Conservation (phyloP, 2,888 invertebrate species). For the Perdita meconis region DNA sequence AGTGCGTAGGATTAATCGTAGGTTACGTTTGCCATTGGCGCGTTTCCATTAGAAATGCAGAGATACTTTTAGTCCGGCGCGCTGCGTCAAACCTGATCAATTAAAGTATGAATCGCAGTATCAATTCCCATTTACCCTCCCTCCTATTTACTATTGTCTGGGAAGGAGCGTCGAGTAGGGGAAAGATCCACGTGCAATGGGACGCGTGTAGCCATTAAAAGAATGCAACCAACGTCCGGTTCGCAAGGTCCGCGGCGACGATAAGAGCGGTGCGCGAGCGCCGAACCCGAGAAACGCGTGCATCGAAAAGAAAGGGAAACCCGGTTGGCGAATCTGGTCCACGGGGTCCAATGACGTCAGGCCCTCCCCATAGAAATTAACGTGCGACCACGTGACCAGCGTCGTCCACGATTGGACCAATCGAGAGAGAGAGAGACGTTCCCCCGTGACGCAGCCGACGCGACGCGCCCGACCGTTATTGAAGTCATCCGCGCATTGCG, state of each 20-base stretch:
- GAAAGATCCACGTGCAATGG: conserved; percentile 49
- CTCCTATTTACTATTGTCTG: background rate
- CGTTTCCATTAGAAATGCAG: no score
- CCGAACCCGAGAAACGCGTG: conserved; percentile 54
- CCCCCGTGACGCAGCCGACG: conserved; percentile 62
- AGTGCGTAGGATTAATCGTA: no score
- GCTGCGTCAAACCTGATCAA: no score
- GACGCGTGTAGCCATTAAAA: conserved; percentile 50
- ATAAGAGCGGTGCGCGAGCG: conserved; percentile 56
- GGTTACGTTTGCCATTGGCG: no score
- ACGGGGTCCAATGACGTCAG: conserved; percentile 68
- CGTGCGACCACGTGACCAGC: conserved; percentile 64
- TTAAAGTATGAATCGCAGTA: background rate
- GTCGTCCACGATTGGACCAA: conserved; percentile 65
- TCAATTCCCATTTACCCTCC: background rate
- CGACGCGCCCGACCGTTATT: conserved; percentile 61
- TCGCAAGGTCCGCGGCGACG: conserved; percentile 55
- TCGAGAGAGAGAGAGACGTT: conserved; percentile 53
- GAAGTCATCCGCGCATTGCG: conserved; percentile 66
- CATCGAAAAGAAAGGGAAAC: conserved; percentile 68
- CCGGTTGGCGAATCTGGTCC: conserved; percentile 67
- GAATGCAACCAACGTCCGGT: conserved; percentile 68
- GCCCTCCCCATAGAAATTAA: conserved; percentile 72
- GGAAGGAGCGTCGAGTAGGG: conserved; percentile 7
- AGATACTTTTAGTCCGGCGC: no score